Evolutionary conservation across 2,113 vertebrate genomes (phyloP).

Genomic region (Nothobranchius furzeri): DNA sequence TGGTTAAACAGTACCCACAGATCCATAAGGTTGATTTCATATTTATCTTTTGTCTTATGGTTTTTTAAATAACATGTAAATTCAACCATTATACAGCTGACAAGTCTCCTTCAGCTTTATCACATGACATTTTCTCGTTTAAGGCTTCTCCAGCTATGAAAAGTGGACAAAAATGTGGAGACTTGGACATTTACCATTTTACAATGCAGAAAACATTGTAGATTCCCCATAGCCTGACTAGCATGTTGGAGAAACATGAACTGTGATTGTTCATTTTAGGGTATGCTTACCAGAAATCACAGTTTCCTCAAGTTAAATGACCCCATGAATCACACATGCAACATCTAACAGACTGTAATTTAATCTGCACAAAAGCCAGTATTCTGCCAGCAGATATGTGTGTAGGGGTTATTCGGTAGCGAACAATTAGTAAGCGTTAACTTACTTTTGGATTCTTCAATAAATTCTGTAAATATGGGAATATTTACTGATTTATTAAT

Average conservation of each 20-base stretch:
- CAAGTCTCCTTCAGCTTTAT: neutral
- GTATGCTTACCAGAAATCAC: neutral
- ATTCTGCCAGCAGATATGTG: neutral
- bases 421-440: too few relatives aligned
- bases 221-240: neutral
- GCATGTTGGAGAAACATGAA: neutral
- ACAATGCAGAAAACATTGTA: neutral
- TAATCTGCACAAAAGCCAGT: neutral
- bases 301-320: neutral
- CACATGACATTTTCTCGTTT: neutral
- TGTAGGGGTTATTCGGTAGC: too few relatives aligned
- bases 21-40: too few relatives aligned
- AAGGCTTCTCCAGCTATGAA: neutral
- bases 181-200: neutral
- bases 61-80: too few relatives aligned
- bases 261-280: neutral
- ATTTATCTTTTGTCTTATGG: too few relatives aligned
- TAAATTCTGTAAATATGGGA: too few relatives aligned
- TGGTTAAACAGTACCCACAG: too few relatives aligned
- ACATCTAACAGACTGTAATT: slow-evolving; percentile 8
- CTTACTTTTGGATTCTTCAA: too few relatives aligned
- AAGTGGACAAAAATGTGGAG: neutral
- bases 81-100: neutral
- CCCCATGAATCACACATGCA: slow-evolving; percentile 2
- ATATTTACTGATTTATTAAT: too few relatives aligned